A percentile compares a stretch with the other conserved stretches of the same genome.
Conservation (phyloP, 2,113 vertebrate genomes). For the Callionymus lyra region DNA sequence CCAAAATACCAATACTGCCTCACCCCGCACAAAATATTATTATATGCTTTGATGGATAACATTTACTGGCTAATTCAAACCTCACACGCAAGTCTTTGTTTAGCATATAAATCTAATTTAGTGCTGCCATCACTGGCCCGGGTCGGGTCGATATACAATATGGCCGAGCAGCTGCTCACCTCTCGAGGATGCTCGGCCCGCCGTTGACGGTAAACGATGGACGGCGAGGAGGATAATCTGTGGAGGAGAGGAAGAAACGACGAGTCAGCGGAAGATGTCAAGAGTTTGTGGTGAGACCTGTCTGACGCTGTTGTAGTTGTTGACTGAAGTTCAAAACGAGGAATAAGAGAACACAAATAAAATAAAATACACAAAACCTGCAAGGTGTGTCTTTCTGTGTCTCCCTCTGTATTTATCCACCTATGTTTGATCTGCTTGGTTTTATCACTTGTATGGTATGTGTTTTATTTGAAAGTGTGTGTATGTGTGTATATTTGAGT, state of each 20-base stretch:
- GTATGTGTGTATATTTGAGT: too few relatives aligned
- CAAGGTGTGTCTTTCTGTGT: too few relatives aligned
- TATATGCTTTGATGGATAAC: slow-evolving; percentile 68
- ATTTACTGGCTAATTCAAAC: slow-evolving; percentile 67
- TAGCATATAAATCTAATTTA: slow-evolving; percentile 85
- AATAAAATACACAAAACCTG: too few relatives aligned
- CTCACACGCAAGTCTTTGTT: slow-evolving; percentile 71
- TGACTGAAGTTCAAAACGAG: too few relatives aligned
- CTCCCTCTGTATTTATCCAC: too few relatives aligned
- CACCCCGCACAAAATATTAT: slow-evolving; percentile 54
- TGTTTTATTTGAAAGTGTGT: neutral
- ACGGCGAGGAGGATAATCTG: slow-evolving; percentile 67
- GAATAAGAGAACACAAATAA: too few relatives aligned
- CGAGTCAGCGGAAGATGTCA: slow-evolving; percentile 6
- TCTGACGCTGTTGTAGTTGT: neutral
- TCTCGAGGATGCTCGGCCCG: slow-evolving; percentile 58
- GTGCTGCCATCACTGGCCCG: slow-evolving; percentile 56
- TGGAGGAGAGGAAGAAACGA: slow-evolving; percentile 55
- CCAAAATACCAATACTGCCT: slow-evolving; percentile 57
- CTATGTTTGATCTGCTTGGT: too few relatives aligned
- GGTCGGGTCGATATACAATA: slow-evolving; percentile 78
- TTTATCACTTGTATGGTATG: too few relatives aligned
- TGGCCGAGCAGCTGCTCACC: slow-evolving; percentile 72
- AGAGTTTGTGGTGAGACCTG: neutral
- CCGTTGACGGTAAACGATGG: slow-evolving; percentile 69